Evolutionary conservation across 2,888 invertebrate genomes (phyloP).

Genomic region (Ptilodon capucinus): DNA sequence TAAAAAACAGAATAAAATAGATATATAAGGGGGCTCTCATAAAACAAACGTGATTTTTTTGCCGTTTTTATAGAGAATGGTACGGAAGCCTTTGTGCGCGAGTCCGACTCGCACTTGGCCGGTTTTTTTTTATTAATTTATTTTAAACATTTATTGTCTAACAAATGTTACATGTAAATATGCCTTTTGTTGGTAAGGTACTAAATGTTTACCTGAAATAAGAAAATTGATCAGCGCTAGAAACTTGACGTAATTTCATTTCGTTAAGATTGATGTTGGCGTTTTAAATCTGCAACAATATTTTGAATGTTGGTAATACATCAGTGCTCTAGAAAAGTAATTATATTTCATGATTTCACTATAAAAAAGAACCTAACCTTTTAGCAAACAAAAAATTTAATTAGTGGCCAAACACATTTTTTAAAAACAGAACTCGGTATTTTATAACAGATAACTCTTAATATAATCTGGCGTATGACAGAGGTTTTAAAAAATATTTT

Average conservation of each 20-base stretch:
- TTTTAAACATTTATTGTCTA: too few relatives aligned
- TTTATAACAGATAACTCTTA: conserved; percentile 41
- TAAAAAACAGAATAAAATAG: too few relatives aligned
- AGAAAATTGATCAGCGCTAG: conserved; percentile 20
- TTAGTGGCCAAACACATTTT: not conserved
- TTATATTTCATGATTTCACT: not conserved
- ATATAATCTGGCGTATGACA: conserved; percentile 41
- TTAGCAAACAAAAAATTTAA: not conserved
- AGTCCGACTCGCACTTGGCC: too few relatives aligned
- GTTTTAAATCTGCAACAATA: not conserved
- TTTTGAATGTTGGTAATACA: not conserved
- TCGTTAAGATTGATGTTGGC: not conserved
- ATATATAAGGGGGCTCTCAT: too few relatives aligned
- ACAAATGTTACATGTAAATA: too few relatives aligned
- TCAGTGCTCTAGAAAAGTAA: not conserved
- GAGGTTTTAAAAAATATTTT: conserved; percentile 45
- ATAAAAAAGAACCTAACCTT: not conserved
- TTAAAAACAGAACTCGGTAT: conserved; percentile 7
- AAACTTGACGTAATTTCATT: not conserved
- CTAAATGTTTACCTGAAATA: conserved; percentile 51
- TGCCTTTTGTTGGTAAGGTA: not conserved
- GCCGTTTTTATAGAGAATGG: too few relatives aligned
- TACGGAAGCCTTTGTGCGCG: too few relatives aligned
- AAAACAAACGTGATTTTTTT: too few relatives aligned
- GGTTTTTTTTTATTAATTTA: too few relatives aligned